Evolutionary conservation across 2,113 vertebrate species (phyloP), one percentile per base, ranked within the genome.

Genomic region (Serinus canaria): DNA sequence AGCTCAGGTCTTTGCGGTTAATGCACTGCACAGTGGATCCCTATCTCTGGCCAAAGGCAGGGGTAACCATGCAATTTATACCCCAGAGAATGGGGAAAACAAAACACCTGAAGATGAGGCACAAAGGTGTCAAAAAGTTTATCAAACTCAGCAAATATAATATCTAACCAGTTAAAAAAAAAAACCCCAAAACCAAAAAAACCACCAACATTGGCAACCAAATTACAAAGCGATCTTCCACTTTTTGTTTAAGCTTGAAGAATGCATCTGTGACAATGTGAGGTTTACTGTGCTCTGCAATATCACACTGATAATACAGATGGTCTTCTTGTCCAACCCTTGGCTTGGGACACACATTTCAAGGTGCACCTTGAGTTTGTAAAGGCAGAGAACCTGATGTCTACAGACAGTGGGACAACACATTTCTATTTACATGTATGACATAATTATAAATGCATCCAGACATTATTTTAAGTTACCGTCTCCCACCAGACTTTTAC

Each of bases 201-300:
- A 27, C 5, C 49, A 35, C 16, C 15, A 1, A 18, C 30, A 69
- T 17, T 24, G 2, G 13, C 64, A 89, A 28, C 16, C 14, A 44
- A 50, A 79, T 63, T 5, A 28, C 25, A 60, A 74, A 69, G 14
- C 10, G 37, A 25, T 47, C n/a, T 53, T 80, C 10, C 55, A 23
- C 15, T 59, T 64, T 78, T 24, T 5, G 2, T 56, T 86, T 37
- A 35, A 53, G 23, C 31, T 66, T 60, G 43, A 62, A 49, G 37
- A 72, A 44, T 0, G 27, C 30, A 27, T 13, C 49, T 37, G 44
- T 60, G 62, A 60, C 66, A 43, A 50, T 0, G 0, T 7, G 31
- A 76, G 44, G 28, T 3, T 28, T 27, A 15, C 10, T 3, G 12
- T 52, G 52, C 39, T 58, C 69, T 50, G 52, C 39, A 56, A 1